Evolutionary conservation across 2,113 vertebrate species (phyloP).

Genomic region (Todiramphus chloris): DNA sequence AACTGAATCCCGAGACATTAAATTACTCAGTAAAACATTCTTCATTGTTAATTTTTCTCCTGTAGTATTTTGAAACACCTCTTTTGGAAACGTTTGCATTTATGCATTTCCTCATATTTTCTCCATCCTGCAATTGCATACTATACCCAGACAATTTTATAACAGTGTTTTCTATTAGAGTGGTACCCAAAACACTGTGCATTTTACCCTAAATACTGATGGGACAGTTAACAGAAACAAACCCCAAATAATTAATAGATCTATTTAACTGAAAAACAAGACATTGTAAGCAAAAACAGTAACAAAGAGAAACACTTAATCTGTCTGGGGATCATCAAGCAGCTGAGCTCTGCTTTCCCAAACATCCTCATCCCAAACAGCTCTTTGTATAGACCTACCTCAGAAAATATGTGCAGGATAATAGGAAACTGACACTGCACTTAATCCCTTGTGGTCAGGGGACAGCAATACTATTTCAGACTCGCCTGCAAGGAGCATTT

Average conservation of each 20-base stretch:
- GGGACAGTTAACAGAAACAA: neutral
- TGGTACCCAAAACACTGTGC: rapidly evolving
- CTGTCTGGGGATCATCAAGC: neutral
- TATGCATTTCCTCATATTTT: neutral
- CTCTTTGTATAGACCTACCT: neutral
- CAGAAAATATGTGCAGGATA: neutral
- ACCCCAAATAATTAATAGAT: neutral
- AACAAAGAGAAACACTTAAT: neutral
- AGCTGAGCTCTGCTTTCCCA: neutral
- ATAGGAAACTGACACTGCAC: neutral
- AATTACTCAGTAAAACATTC: neutral
- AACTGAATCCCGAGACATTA: neutral
- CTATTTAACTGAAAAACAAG: neutral
- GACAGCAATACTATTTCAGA: neutral
- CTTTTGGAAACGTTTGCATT: neutral
- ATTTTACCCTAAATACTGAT: neutral
- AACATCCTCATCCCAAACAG: neutral
- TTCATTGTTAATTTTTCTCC: neutral
- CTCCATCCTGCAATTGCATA: neutral
- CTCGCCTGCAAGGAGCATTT: neutral
- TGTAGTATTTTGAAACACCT: neutral
- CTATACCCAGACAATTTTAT: neutral
- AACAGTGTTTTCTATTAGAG: neutral
- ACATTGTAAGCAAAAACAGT: neutral
- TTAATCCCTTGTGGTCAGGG: neutral